Base-by-base conservation (phyloP, 2,113 vertebrate genomes). In the Enhydra lutris region DNA sequence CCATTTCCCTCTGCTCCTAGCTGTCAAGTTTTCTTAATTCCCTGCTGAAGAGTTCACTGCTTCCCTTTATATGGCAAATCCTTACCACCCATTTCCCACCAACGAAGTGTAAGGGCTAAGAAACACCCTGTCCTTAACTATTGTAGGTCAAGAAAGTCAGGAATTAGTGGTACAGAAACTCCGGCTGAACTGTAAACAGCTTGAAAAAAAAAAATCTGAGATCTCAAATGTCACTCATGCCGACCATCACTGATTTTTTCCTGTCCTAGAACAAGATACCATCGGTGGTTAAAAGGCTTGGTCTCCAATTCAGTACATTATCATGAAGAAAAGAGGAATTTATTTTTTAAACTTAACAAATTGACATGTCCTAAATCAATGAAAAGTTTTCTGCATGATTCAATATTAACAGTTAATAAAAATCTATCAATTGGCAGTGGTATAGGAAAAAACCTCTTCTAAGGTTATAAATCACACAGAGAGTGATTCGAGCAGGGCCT, bases 381-480 rank as follows among this genome's bases (percentile, higher is more conserved):
- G 96, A 87, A 97, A 98, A 97, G 94, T 98, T 98, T 98, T 97
- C 97, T 97, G 96, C 93, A 83, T 94, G 97, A 98, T 98, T 98
- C 97, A 83, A 93, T 98, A 98, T 98, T 96, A 98, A 97, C 96
- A 97, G 98, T 98, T 98, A 97, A 98, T 98, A 98, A 98, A 97
- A 96, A 98, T 97, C 96, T 98, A 97, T 97, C 97, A 82, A n/a
- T 98, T 39, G 94, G 92, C 73, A n/a, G 94, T 92, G 52, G 23
- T 55, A 79, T 73, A 96, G 91, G 93, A 89, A 89, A 89, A 95
- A 95, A 71, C 96, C 94, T 95, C 73, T 93, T 95, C 87, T 85
- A 96, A 69, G 92, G 67, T 86, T 96, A 94, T 93, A 87, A 97
- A 97, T 98, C 94, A 97, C 79, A 55, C 34, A 95, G 71, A 97